These are phyloP conservation scores for Arrhopalites spinosus DNA, from an alignment of 2,888 invertebrate species.

Conservation along the genomic window DNA sequence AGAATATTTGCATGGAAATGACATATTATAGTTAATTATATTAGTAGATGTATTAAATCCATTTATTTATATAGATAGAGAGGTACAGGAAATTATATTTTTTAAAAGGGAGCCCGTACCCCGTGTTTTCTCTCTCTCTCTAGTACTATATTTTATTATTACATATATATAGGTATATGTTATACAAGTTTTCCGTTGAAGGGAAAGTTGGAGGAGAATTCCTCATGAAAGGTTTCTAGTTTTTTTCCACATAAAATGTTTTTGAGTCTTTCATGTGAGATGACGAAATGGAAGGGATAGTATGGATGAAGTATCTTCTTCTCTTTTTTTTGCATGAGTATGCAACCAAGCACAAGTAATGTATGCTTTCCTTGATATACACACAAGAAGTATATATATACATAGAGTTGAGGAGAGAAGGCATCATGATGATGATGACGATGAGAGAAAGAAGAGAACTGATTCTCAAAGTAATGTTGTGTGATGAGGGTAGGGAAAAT, in stretches of 20 bases:
- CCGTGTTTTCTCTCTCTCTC: not conserved
- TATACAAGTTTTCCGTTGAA: not conserved
- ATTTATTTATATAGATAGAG: not conserved
- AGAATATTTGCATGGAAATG: too few species aligned
- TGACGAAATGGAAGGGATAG: not conserved
- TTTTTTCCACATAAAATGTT: not conserved
- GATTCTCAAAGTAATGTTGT: not conserved
- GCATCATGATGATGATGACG: too few species aligned
- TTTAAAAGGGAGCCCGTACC: too few species aligned
- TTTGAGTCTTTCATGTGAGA: not conserved
- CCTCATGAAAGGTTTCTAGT: constrained; percentile 20
- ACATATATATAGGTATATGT: too few species aligned
- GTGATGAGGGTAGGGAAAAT: not conserved
- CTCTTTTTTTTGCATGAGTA: constrained; percentile 16
- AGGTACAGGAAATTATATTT: not conserved
- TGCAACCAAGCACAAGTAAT: constrained; percentile 22
- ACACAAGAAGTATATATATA: not conserved
- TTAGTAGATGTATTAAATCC: not conserved
- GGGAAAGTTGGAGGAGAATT: constrained; percentile 16
- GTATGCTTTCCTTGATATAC: not conserved
- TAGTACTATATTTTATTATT: too few species aligned
- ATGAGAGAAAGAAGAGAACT: not conserved
- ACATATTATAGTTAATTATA: not conserved
- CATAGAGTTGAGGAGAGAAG: not conserved
- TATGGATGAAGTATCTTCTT: constrained; percentile 15